phyloP scores from a whole-genome alignment of 1,140 invertebrate species.

The Linepithema humile region DNA sequence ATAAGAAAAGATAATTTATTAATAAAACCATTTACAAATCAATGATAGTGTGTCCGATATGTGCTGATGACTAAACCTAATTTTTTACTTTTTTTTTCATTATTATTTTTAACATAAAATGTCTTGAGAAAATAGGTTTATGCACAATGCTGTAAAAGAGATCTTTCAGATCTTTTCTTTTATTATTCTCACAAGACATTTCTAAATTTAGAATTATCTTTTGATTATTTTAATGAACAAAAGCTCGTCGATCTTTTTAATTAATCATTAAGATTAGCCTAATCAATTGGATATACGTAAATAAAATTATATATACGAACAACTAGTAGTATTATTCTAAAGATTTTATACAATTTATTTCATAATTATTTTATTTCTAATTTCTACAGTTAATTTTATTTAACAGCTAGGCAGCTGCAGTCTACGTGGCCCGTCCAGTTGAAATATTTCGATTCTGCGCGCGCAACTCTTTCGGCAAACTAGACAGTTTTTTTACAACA shows the following conservation, averaged over 20 bases:
- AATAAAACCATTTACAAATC: constrained; percentile 84
- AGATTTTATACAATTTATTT: constrained; percentile 7
- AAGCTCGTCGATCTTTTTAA: neutral
- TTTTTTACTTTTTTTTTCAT: constrained; percentile 10
- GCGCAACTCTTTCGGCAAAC: no score
- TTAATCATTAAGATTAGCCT: neutral
- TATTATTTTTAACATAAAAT: no score
- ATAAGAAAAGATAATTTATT: constrained; percentile 84
- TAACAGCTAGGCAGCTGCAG: no score
- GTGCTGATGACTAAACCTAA: constrained; percentile 11
- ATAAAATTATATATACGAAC: constrained; percentile 7
- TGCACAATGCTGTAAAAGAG: no score
- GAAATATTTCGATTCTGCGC: no score
- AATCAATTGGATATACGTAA: constrained; percentile 1
- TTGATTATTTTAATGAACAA: neutral
- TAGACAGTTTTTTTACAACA: no score
- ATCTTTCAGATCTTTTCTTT: neutral
- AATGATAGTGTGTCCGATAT: constrained; percentile 67
- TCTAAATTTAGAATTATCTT: constrained; percentile 4
- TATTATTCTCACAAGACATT: constrained; percentile 9
- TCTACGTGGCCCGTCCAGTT: no score
- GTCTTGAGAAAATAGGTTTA: no score
- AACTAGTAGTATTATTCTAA: neutral
- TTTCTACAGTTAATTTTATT: no score
- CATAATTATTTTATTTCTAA: no score